Percentiles rank a stretch among this genome's conserved stretches.
Evolutionary conservation across 1,140 invertebrate species (phyloP).

Genomic region (Drosophila melanica): DNA sequence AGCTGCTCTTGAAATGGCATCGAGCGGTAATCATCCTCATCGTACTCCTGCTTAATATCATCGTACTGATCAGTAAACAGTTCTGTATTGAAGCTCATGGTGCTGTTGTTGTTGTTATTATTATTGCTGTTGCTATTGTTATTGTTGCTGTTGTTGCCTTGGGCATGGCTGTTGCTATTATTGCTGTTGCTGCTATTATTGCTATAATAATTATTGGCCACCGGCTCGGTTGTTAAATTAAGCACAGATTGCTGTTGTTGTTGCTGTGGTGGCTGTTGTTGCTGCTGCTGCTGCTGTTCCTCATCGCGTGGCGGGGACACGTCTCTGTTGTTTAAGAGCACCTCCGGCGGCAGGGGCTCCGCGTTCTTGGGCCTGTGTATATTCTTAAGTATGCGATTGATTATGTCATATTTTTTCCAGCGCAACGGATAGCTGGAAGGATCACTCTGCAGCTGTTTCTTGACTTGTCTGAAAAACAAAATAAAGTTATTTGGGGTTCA

Average conservation of each 20-base stretch:
- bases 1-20: slow-evolving; percentile 67
- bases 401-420: slow-evolving; percentile 79
- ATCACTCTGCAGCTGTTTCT: slow-evolving; percentile 62
- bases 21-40: slow-evolving; percentile 69
- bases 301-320: slow-evolving; percentile 67
- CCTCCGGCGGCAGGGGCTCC: slow-evolving; percentile 70
- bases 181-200: slow-evolving; percentile 16
- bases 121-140: slow-evolving; percentile 51
- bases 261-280: not conserved
- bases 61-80: slow-evolving; percentile 77
- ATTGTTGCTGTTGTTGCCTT: slow-evolving; percentile 48
- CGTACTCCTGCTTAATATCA: slow-evolving; percentile 71
- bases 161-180: slow-evolving; percentile 38
- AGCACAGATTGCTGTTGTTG: slow-evolving; percentile 20
- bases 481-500: no score
- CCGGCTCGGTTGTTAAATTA: slow-evolving; percentile 32
- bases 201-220: slow-evolving; percentile 21
- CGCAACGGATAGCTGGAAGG: slow-evolving; percentile 55
- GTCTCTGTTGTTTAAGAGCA: slow-evolving; percentile 72
- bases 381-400: slow-evolving; percentile 75
- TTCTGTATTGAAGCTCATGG: slow-evolving; percentile 67
- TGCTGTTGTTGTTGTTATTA: slow-evolving; percentile 50
- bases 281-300: slow-evolving; percentile 26
- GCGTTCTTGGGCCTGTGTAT: slow-evolving; percentile 75
- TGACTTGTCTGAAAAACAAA: slow-evolving; percentile 55